Conservation (phyloP, 1,140 invertebrate genomes). For the Lanistes nyassanus region DNA sequence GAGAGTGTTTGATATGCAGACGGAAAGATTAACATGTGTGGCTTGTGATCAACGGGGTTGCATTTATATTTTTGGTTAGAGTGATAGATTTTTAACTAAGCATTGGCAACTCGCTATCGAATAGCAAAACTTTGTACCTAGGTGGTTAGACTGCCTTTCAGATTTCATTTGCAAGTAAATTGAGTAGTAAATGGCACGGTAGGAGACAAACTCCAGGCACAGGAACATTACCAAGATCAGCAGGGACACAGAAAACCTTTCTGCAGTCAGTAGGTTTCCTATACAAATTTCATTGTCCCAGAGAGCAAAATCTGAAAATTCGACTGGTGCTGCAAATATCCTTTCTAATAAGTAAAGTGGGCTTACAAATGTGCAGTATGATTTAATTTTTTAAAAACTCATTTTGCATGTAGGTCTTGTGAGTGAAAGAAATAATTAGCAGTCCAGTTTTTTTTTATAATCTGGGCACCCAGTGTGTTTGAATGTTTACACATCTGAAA, state of each 20-base stretch:
- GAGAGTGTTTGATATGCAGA: background rate
- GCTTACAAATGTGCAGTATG: background rate
- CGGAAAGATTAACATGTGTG: constrained; percentile 3
- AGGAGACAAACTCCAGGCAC: background rate
- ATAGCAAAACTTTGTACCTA: too few relatives aligned
- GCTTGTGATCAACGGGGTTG: background rate
- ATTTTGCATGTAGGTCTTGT: background rate
- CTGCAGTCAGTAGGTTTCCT: background rate
- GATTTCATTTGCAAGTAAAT: background rate
- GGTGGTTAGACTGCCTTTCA: too few relatives aligned
- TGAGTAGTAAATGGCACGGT: too few relatives aligned
- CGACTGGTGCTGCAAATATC: background rate
- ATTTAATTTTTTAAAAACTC: background rate
- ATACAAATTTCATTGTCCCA: background rate
- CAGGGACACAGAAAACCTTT: background rate
- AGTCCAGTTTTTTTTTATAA: background rate
- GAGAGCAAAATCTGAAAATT: background rate
- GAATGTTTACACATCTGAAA: too few relatives aligned
- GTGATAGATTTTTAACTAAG: too few relatives aligned
- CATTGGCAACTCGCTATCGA: too few relatives aligned
- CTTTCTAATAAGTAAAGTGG: background rate
- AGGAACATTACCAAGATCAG: background rate
- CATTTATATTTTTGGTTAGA: background rate
- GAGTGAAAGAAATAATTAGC: background rate
- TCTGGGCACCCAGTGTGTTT: too few relatives aligned